Conservation (phyloP, 2,888 invertebrate species). For the Stomorhina lunata region DNA sequence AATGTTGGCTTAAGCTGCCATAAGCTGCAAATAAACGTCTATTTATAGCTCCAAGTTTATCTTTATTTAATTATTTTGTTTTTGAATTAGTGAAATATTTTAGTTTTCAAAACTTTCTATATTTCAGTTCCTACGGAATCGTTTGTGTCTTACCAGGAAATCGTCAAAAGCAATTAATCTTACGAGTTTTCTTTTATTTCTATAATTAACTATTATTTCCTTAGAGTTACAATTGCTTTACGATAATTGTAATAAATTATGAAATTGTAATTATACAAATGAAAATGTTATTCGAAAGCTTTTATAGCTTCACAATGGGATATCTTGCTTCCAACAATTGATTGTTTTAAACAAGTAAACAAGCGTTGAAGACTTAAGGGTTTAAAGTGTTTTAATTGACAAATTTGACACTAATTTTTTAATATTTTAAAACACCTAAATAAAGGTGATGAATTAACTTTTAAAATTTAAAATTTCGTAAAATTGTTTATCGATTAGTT, state of each 20-base stretch:
- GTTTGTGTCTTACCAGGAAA: slow-evolving; percentile 25
- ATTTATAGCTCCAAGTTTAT: neutral
- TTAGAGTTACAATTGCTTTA: slow-evolving; percentile 24
- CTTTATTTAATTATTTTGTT: neutral
- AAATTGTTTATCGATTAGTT: too few relatives aligned
- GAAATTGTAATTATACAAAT: slow-evolving; percentile 10
- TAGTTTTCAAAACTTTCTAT: slow-evolving; percentile 14
- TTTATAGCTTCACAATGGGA: neutral
- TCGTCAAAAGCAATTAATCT: slow-evolving; percentile 54
- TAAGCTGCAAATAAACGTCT: neutral
- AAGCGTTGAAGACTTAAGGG: too few relatives aligned
- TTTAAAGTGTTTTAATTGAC: too few relatives aligned
- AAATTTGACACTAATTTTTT: too few relatives aligned
- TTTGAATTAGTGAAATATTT: neutral
- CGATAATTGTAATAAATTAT: slow-evolving; percentile 23
- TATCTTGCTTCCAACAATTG: neutral
- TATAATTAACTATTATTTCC: slow-evolving; percentile 62
- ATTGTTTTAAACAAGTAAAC: neutral
- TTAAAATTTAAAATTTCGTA: too few relatives aligned
- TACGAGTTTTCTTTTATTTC: slow-evolving; percentile 35
- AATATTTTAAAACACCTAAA: too few relatives aligned
- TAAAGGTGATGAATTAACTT: too few relatives aligned
- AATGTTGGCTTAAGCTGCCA: neutral
- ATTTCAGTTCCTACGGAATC: neutral
- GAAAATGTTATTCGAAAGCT: neutral